A percentile compares a stretch with the other conserved stretches of the same genome.
phyloP scores from a whole-genome alignment of 2,797 vertebrate genomes.

The Fringilla coelebs region DNA sequence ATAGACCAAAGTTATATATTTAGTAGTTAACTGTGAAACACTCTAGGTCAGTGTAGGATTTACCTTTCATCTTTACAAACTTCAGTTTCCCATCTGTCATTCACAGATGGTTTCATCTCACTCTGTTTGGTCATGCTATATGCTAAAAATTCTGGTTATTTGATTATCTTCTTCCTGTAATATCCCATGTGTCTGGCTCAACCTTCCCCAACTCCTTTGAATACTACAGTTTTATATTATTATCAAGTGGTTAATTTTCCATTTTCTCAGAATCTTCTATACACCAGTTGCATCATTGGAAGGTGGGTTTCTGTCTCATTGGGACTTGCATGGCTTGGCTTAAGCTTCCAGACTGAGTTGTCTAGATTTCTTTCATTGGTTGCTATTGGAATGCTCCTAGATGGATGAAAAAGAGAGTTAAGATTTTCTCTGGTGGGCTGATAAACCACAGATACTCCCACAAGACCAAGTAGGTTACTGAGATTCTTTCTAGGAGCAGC shows the following conservation, averaged over 20 bases:
- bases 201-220: not conserved
- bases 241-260: not conserved
- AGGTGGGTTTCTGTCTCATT: not conserved
- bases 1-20: not conserved
- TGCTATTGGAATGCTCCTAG: not conserved
- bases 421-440: not conserved
- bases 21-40: not conserved
- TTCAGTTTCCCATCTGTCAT: not conserved
- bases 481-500: not conserved
- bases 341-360: not conserved
- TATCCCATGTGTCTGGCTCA: accelerated
- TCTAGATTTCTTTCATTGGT: not conserved
- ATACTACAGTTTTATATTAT: not conserved
- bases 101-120: not conserved
- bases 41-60: not conserved
- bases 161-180: not conserved
- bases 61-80: not conserved
- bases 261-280: not conserved
- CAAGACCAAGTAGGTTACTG: accelerated
- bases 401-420: not conserved
- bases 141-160: not conserved
- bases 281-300: not conserved
- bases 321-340: not conserved
- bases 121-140: not conserved
- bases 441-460: not conserved